Evolutionary conservation across 2,113 vertebrate genomes (phyloP).

Genomic region (Ivindomyrus marchei): DNA sequence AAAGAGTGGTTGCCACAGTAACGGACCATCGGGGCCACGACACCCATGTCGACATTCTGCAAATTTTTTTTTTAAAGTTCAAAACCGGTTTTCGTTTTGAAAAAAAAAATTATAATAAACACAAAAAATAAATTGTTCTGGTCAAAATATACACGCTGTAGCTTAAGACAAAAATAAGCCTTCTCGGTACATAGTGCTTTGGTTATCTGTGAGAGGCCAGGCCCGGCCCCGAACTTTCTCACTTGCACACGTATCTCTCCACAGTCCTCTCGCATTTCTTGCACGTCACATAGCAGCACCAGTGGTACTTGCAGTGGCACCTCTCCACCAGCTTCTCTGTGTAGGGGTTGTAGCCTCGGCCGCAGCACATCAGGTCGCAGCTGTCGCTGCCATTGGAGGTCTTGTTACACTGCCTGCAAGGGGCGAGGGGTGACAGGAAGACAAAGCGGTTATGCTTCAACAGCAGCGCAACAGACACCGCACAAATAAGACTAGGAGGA

Average conservation of each 20-base stretch:
- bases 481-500: background rate
- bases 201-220: conserved; percentile 44
- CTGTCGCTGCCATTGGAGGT: conserved; percentile 92
- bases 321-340: conserved; percentile 88
- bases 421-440: conserved; percentile 24
- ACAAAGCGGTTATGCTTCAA: background rate
- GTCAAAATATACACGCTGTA: conserved; percentile 51
- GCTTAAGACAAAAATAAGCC: conserved; percentile 51
- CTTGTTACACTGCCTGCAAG: conserved; percentile 90
- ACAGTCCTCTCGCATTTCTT: conserved; percentile 89
- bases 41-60: conserved; percentile 29
- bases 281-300: conserved; percentile 99
- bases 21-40: conserved; percentile 25
- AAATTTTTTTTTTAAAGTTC: conserved; percentile 27
- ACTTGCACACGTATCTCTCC: conserved; percentile 96
- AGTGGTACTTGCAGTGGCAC: conserved; percentile 98
- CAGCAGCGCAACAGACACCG: background rate
- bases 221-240: conserved; percentile 41
- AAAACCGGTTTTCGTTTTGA: conserved; percentile 39
- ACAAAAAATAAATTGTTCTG: conserved; percentile 31
- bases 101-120: conserved; percentile 38
- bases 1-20: conserved; percentile 46
- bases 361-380: conserved; percentile 98
- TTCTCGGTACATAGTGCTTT: conserved; percentile 56
- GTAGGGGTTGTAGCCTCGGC: conserved; percentile 96